phyloP scores from a whole-genome alignment of 2,888 invertebrate species.

The Tromatobia lineatoria region DNA sequence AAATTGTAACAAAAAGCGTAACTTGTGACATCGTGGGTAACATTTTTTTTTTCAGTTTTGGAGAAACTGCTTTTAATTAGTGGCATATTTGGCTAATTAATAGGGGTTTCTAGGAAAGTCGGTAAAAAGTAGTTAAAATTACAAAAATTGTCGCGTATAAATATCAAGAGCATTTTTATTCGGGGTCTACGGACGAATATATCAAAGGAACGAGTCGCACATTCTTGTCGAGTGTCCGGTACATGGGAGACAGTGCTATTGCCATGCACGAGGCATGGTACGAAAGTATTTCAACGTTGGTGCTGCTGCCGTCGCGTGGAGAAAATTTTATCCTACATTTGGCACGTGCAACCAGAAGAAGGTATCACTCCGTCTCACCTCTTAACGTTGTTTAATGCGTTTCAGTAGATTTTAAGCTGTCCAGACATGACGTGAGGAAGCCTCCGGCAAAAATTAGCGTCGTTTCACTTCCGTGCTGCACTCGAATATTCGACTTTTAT shows the following conservation, averaged over 20 bases:
- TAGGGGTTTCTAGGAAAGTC: too few relatives aligned
- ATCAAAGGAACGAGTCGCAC: background rate
- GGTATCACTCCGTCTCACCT: background rate
- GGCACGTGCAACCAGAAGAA: constrained; percentile 5
- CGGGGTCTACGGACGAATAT: constrained; percentile 1
- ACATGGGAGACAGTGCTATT: background rate
- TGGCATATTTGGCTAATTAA: too few relatives aligned
- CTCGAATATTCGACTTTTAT: background rate
- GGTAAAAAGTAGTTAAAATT: too few relatives aligned
- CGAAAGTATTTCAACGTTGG: constrained; percentile 47
- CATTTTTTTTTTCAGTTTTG: too few relatives aligned
- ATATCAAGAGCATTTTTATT: constrained; percentile 2
- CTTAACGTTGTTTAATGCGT: constrained; percentile 13
- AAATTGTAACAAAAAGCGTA: too few relatives aligned
- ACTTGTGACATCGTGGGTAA: too few relatives aligned
- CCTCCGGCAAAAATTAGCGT: constrained; percentile 17
- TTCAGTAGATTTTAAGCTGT: background rate
- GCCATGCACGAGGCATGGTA: constrained; percentile 37
- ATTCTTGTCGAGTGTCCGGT: constrained; percentile 16
- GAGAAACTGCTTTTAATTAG: too few relatives aligned
- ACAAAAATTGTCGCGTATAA: background rate
- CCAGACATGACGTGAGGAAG: background rate
- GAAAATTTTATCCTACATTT: constrained; percentile 60
- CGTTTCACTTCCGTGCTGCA: constrained; percentile 47
- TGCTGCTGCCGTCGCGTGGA: constrained; percentile 11